Conservation (phyloP, 2,113 vertebrate genomes). For the Crotalus helleri region DNA sequence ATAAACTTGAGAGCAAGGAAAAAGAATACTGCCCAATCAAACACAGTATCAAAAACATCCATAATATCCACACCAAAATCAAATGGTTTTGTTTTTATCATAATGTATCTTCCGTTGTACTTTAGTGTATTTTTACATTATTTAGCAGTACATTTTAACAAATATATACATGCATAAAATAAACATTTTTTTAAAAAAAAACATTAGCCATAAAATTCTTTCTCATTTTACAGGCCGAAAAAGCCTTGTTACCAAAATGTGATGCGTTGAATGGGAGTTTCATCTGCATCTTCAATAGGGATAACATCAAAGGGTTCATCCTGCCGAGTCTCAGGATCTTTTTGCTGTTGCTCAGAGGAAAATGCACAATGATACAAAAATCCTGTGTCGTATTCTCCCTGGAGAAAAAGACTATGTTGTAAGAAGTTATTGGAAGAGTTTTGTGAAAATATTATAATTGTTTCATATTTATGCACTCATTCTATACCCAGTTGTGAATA, state of each 20-base stretch:
- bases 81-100: not conserved
- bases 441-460: not conserved
- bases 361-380: conserved; percentile 91
- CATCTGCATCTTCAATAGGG: conserved; percentile 64
- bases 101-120: not conserved
- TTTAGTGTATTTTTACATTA: not conserved
- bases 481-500: not conserved
- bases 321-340: conserved; percentile 59
- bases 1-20: not conserved
- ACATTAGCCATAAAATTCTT: not conserved
- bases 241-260: conserved; percentile 80
- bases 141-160: not conserved
- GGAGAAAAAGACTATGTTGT: conserved; percentile 10
- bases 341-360: conserved; percentile 58
- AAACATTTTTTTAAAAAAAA: not conserved
- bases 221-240: not conserved
- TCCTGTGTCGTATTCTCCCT: conserved; percentile 89
- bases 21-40: not conserved
- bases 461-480: conserved; percentile 34
- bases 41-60: not conserved
- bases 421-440: conserved; percentile 21
- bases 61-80: not conserved
- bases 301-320: conserved; percentile 84
- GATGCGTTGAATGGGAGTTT: conserved; percentile 77
- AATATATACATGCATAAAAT: not conserved